Evolutionary conservation across 2,888 invertebrate species (phyloP), one percentile per base, ranked within the genome.

Genomic region (Pseudococcus longispinus): DNA sequence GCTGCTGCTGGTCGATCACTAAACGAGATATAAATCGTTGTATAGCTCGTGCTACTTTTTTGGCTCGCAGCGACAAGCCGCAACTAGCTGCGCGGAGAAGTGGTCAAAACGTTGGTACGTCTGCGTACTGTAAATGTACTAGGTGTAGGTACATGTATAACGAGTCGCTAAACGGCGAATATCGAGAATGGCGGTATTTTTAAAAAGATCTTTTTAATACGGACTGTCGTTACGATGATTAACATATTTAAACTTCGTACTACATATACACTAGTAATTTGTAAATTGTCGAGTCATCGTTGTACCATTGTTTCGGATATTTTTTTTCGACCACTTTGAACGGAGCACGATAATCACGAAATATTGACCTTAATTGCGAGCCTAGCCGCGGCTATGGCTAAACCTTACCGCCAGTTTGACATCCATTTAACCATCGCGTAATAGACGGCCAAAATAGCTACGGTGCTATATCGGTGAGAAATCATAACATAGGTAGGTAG

Each of bases 161-260:
- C 77, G 42, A 80, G 37, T 80, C 77, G 42, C 77, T 74, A 74
- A 80, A 37, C 77, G 77, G 77, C 74, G 32, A 74, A 74, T 74
- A 74, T 37, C 60, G 60, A 60, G 74, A 29, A 29, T 20, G 74
- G 74, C 74, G 74, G 74, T 74, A 74, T 37, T 32, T n/a, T 74
- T 74, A 74, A 74, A 74, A 74, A 37, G 77, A 80, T 80, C 77
- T 80, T 80, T 80, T 80, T 80, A 80, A 74, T 74, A 74, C 74
- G 74, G 42, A 80, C 77, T 80, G 42, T 80, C 77, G 77, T 80
- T 80, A 80, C 77, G 37, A 80, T 80, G 77, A 80, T 80, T 80
- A 80, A 80, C 77, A 80, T 80, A 80, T 80, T 80, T 80, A 80
- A 37, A 80, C 77, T 32, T 74, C 42, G 77, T 42, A 42, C 77